Evolutionary conservation across 2,888 invertebrate genomes (phyloP).

Genomic region (Linhomoeus sp.): DNA sequence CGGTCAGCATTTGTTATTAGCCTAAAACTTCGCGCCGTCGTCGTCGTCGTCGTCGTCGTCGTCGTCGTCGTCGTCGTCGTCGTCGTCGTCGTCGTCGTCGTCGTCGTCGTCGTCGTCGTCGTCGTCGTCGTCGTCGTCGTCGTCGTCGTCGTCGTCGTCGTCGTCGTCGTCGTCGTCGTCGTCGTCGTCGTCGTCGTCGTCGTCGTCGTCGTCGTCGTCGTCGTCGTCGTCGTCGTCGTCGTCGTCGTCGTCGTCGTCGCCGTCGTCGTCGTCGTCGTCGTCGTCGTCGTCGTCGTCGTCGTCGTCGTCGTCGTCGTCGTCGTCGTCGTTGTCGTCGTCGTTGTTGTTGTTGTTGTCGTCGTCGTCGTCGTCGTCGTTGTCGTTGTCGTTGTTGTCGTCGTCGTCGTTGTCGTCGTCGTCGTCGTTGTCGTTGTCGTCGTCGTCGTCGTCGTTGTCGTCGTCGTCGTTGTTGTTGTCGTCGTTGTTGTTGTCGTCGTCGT

Average conservation of each 20-base stretch:
- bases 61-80: background rate
- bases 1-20: no score
- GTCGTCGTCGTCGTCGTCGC: background rate
- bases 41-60: background rate
- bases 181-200: background rate
- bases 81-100: background rate
- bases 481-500: no score
- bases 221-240: background rate
- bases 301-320: background rate
- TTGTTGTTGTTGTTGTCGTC: no score
- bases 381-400: no score
- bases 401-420: no score
- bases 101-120: background rate
- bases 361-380: no score
- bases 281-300: background rate
- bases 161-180: background rate
- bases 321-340: background rate
- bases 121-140: background rate
- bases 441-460: no score
- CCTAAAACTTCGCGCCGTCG: background rate
- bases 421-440: no score
- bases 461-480: no score
- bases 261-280: background rate
- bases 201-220: background rate
- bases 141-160: background rate